Evolutionary conservation across 1,140 invertebrate species (phyloP).

Genomic region (Nylanderia fulva): DNA sequence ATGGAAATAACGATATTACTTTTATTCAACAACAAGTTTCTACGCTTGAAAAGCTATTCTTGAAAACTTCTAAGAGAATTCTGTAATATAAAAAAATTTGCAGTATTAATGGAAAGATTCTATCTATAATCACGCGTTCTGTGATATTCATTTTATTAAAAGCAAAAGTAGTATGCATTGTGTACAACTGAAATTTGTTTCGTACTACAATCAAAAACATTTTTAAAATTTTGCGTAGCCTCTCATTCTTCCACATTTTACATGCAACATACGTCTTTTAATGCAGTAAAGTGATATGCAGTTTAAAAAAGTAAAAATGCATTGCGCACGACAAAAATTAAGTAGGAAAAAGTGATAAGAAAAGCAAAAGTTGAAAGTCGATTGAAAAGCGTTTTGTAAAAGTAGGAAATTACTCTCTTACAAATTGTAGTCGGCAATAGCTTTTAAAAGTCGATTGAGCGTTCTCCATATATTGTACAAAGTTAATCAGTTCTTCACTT

Average conservation of each 20-base stretch:
- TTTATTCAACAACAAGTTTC: slow-evolving; percentile 13
- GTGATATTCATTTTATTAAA: not conserved
- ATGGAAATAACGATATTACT: slow-evolving; percentile 1
- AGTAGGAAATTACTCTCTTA: not conserved
- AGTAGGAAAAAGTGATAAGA: not conserved
- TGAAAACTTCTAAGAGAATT: not conserved
- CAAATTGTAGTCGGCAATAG: not conserved
- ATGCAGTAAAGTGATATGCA: not conserved
- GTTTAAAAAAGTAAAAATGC: not conserved
- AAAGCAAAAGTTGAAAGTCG: not conserved
- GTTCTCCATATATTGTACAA: not conserved
- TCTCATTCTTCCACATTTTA: not conserved
- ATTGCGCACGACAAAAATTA: not conserved
- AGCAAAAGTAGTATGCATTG: not conserved
- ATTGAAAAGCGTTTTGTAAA: not conserved
- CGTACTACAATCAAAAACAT: not conserved
- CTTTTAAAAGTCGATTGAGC: not conserved
- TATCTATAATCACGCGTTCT: slow-evolving; percentile 20
- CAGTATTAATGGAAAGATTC: slow-evolving; percentile 7
- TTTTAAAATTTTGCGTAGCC: not conserved
- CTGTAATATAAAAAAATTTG: not conserved
- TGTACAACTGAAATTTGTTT: not conserved
- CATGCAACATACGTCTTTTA: not conserved
- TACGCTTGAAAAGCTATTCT: not conserved
- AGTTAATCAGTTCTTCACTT: slow-evolving; percentile 42